Evolutionary conservation across 2,113 vertebrate species (phyloP), one percentile per base, ranked within the genome.

Genomic region (Malurus cyaneus): DNA sequence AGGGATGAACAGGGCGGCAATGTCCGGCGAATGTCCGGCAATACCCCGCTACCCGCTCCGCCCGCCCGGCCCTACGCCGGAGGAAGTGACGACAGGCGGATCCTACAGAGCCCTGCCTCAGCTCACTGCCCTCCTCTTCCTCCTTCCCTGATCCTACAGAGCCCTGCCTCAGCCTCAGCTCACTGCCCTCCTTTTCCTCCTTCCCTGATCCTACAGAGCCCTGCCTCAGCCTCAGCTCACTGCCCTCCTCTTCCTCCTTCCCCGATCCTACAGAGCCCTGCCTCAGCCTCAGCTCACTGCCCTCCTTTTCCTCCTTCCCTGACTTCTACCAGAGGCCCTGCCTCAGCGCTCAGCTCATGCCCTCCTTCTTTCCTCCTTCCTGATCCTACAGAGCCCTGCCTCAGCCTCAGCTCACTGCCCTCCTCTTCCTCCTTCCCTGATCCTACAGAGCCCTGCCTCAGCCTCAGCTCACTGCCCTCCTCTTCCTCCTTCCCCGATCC

Each of bases 1-100:
- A 50, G 6, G 28, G n/a, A 56, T 0, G 3, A 31, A 10, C 6
- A 1, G 15, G 3, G 14, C 54, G 0, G 4, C 5, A 15, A 18
- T 1, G 6, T 4, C 5, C 3, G 32, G 5, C 14, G 11, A 25
- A 0, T 1, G 29, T 21, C 65, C 5, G 41, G 24, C 19, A 20
- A 10, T 39, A 39, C 26, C 60, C 26, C 15, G 7, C 25, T 3
- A 9, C 60, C 28, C 1, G 5, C 52, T 14, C 8, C n/a, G 31
- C 28, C 16, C 6, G 5, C 20, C 8, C 0, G 17, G 47, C 31
- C 60, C 77, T 1, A 29, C 7, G 9, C n/a, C 2, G 5, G 42
- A 76, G 93, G 92, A 96, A 96, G 39, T 95, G 95, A 96, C 86
- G 80, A 3, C 77, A 66, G 15, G 7, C 11, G 0, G 60, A 42